These are phyloP conservation scores for Seladonia tumulorum DNA, from an alignment of 2,888 invertebrate genomes.

Conservation along the genomic window DNA sequence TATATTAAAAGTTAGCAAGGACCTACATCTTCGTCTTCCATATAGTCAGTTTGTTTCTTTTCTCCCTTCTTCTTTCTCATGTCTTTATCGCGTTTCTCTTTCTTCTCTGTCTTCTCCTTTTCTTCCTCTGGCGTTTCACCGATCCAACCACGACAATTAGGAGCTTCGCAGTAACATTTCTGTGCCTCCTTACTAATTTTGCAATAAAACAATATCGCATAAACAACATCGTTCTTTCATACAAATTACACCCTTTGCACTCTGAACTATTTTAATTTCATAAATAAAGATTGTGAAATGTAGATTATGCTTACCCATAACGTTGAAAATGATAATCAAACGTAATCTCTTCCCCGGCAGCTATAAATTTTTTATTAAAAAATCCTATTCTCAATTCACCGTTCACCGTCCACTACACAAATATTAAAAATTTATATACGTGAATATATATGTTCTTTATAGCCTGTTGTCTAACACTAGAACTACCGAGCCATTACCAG, in stretches of 20 bases:
- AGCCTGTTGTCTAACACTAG: neutral
- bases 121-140: slow-evolving; percentile 94
- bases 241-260: no score
- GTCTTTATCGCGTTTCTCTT: slow-evolving; percentile 76
- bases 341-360: slow-evolving; percentile 96
- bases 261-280: no score
- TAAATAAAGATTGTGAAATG: no score
- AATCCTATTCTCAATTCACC: slow-evolving; percentile 98
- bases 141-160: slow-evolving; percentile 97
- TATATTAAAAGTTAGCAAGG: slow-evolving; percentile 70
- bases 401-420: slow-evolving; percentile 92
- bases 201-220: slow-evolving; percentile 24
- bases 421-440: slow-evolving; percentile 38
- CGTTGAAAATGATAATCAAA: slow-evolving; percentile 99
- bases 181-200: slow-evolving; percentile 94
- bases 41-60: slow-evolving; percentile 73
- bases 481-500: neutral
- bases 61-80: slow-evolving; percentile 69
- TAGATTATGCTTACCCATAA: slow-evolving; percentile 89
- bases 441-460: slow-evolving; percentile 77
- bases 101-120: slow-evolving; percentile 86
- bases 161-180: slow-evolving; percentile 96
- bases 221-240: no score
- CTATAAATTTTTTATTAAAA: slow-evolving; percentile 94
- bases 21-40: slow-evolving; percentile 85